These are phyloP conservation scores for Mechanitis mazaeus DNA, from an alignment of 2,888 invertebrate genomes.

Conservation along the genomic window DNA sequence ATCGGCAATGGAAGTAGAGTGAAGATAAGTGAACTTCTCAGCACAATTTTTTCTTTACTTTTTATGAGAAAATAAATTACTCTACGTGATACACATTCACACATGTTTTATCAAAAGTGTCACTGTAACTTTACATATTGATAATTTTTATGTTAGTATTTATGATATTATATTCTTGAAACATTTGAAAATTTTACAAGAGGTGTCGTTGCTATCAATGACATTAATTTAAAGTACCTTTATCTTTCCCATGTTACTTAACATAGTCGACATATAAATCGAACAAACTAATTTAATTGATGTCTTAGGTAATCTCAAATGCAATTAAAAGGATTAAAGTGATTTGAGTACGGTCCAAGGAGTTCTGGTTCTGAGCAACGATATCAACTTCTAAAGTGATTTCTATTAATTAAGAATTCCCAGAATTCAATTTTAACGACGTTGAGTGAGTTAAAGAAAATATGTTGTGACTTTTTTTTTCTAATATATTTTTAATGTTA, in stretches of 20 bases:
- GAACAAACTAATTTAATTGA: constrained; percentile 59
- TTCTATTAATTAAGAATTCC: not conserved
- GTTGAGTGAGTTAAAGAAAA: not conserved
- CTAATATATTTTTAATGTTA: not conserved
- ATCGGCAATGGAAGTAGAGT: constrained; percentile 51
- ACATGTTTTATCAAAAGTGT: constrained; percentile 35
- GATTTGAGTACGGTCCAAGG: constrained; percentile 49
- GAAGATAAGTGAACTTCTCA: constrained; percentile 46
- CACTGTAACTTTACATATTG: constrained; percentile 45
- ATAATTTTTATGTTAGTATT: constrained; percentile 35
- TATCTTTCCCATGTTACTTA: constrained; percentile 55
- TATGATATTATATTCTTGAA: constrained; percentile 32
- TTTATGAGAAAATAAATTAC: constrained; percentile 16
- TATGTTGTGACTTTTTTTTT: not conserved
- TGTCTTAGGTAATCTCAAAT: constrained; percentile 49
- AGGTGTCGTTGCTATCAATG: constrained; percentile 40
- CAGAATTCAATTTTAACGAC: not conserved
- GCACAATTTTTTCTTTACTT: constrained; percentile 23
- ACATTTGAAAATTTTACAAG: constrained; percentile 35
- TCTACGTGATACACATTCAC: constrained; percentile 13
- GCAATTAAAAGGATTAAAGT: constrained; percentile 59
- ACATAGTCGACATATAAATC: constrained; percentile 56
- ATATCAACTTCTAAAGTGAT: not conserved
- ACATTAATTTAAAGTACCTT: constrained; percentile 53
- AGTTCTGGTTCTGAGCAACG: constrained; percentile 47